Percentiles rank a stretch among this genome's conserved stretches.
phyloP scores from a whole-genome alignment of 2,113 vertebrate species.

The Cebidichthys violaceus region DNA sequence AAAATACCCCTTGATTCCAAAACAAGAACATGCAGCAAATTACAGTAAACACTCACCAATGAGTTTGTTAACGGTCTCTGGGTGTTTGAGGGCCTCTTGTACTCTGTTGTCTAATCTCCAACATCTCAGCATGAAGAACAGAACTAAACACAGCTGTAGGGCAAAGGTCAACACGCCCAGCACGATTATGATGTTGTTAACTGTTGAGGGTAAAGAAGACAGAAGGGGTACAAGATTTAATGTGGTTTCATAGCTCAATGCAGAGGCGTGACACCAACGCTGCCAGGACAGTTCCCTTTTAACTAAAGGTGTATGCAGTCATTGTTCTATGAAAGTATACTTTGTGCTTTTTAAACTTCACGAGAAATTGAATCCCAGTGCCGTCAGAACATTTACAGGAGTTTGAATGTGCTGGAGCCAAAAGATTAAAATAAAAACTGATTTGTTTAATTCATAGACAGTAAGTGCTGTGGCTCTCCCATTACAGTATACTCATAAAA shows the following conservation, averaged over 20 bases:
- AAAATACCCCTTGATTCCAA: neutral
- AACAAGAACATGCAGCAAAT: neutral
- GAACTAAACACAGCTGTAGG: constrained; percentile 76
- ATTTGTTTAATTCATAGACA: neutral
- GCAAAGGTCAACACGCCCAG: constrained; percentile 74
- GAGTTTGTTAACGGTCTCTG: constrained; percentile 10
- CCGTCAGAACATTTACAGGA: neutral
- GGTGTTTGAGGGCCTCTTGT: constrained; percentile 41
- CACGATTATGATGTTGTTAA: constrained; percentile 50
- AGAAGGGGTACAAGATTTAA: neutral
- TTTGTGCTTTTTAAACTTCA: neutral
- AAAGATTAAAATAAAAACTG: neutral
- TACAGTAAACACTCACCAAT: constrained; percentile 42
- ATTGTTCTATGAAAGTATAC: no score
- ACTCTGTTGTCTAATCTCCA: constrained; percentile 63
- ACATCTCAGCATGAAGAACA: constrained; percentile 71
- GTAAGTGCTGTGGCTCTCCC: neutral
- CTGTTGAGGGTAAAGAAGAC: constrained; percentile 39
- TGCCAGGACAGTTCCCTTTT: neutral
- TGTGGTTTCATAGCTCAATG: neutral
- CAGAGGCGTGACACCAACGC: neutral
- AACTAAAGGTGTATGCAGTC: neutral
- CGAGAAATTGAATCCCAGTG: neutral
- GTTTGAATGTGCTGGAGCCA: neutral
- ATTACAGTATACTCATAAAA: neutral